These are phyloP conservation scores for Nomia melanderi DNA, from an alignment of 1,140 invertebrate genomes.

Conservation along the genomic window DNA sequence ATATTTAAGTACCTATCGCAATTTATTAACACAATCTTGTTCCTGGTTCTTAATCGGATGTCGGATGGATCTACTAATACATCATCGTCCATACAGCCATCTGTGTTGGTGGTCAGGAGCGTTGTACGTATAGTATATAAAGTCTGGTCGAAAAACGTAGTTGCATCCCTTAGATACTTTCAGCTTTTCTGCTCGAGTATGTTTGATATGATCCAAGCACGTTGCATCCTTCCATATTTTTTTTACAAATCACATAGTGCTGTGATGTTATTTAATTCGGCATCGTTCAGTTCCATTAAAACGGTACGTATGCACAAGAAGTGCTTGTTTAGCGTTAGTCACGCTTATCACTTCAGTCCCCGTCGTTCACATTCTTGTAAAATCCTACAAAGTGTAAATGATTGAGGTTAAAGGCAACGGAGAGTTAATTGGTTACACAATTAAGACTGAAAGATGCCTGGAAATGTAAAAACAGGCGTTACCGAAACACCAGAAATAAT, in stretches of 20 bases:
- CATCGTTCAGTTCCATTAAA: not conserved
- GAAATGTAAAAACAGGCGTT: not conserved
- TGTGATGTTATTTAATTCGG: slow-evolving; percentile 13
- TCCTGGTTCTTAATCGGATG: slow-evolving; percentile 63
- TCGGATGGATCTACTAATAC: slow-evolving; percentile 58
- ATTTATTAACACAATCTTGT: slow-evolving; percentile 54
- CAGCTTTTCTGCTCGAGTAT: slow-evolving; percentile 39
- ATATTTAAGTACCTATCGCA: not conserved
- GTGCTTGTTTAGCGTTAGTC: not conserved
- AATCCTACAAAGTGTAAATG: not conserved
- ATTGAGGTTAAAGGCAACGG: not conserved
- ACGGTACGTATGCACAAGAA: slow-evolving; percentile 10
- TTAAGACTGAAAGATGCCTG: too few species aligned
- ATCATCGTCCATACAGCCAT: slow-evolving; percentile 70
- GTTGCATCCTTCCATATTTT: not conserved
- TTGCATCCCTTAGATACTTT: slow-evolving; percentile 31
- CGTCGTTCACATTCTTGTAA: not conserved
- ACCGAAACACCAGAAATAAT: too few species aligned
- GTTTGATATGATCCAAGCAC: slow-evolving; percentile 55
- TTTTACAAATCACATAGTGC: too few species aligned
- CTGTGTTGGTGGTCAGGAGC: slow-evolving; percentile 72
- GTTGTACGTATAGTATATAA: slow-evolving; percentile 76
- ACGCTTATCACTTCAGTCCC: not conserved
- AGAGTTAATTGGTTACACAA: too few species aligned
- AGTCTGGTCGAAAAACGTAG: slow-evolving; percentile 39